Percentiles rank a stretch among this genome's conserved stretches.
These are phyloP conservation scores for Conus betulinus DNA, from an alignment of 1,140 invertebrate genomes.

Conservation along the genomic window DNA sequence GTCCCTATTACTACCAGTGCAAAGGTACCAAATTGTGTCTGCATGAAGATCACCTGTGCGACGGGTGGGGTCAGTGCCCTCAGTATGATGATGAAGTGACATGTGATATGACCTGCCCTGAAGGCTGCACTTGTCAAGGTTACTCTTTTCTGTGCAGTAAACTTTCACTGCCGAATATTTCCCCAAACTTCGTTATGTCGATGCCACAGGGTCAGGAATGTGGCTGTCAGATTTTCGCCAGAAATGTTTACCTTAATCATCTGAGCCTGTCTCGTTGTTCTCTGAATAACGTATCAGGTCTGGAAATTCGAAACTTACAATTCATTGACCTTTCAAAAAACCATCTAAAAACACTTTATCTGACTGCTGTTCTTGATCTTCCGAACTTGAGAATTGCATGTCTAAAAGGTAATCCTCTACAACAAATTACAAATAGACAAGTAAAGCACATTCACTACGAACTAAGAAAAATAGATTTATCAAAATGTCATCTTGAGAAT, in stretches of 20 bases:
- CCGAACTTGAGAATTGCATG: not conserved
- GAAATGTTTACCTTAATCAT: not conserved
- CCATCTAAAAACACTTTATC: not conserved
- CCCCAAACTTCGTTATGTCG: not conserved
- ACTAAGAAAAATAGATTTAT: slow-evolving; percentile 6
- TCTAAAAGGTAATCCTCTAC: not conserved
- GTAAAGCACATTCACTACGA: no score
- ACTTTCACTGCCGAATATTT: not conserved
- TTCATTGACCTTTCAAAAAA: not conserved
- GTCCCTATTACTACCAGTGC: not conserved
- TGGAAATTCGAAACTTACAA: not conserved
- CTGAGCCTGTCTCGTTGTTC: not conserved
- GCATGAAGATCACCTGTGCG: not conserved
- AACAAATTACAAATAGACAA: not conserved
- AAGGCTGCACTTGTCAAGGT: not conserved
- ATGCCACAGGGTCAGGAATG: not conserved
- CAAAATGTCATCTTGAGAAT: not conserved
- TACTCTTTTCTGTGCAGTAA: not conserved
- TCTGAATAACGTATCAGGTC: not conserved
- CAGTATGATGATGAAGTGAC: not conserved
- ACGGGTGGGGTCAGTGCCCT: not conserved
- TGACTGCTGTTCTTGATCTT: not conserved
- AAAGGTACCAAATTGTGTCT: not conserved
- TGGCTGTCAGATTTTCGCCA: not conserved
- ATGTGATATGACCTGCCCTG: not conserved